Conservation (phyloP, 2,113 vertebrate species). For the Eolophus roseicapilla region DNA sequence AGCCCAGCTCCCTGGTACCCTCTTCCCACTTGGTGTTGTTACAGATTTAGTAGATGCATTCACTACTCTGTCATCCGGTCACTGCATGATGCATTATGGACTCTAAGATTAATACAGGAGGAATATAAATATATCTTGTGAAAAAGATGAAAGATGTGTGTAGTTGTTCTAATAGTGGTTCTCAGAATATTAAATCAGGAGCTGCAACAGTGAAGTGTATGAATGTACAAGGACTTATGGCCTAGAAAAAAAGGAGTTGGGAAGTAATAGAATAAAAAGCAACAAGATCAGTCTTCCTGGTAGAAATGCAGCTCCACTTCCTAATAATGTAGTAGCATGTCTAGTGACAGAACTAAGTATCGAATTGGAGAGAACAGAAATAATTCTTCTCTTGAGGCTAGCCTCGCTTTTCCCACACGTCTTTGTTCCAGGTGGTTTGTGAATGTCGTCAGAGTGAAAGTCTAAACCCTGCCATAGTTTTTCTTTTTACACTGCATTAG, state of each 20-base stretch:
- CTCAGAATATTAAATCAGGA: neutral
- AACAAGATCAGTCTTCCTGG: neutral
- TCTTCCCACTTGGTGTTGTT: neutral
- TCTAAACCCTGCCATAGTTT: neutral
- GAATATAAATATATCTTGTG: neutral
- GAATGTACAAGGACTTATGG: neutral
- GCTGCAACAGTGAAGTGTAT: neutral
- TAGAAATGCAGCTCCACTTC: neutral
- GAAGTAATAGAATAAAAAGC: neutral
- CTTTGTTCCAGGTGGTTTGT: neutral
- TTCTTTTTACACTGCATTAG: neutral
- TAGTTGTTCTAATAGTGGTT: neutral
- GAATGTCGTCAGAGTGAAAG: neutral
- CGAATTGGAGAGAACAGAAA: neutral
- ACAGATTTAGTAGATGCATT: neutral
- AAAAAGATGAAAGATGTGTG: neutral
- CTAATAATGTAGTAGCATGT: neutral
- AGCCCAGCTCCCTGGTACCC: neutral
- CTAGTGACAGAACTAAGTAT: neutral
- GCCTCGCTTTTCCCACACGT: neutral
- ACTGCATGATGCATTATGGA: neutral
- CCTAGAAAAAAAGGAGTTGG: neutral
- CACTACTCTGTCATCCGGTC: neutral
- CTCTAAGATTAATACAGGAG: neutral
- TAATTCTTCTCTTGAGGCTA: neutral